A percentile compares a stretch with the other conserved stretches of the same genome.
Evolutionary conservation across 2,113 vertebrate species (phyloP).

Genomic region (Fulmarus glacialis): DNA sequence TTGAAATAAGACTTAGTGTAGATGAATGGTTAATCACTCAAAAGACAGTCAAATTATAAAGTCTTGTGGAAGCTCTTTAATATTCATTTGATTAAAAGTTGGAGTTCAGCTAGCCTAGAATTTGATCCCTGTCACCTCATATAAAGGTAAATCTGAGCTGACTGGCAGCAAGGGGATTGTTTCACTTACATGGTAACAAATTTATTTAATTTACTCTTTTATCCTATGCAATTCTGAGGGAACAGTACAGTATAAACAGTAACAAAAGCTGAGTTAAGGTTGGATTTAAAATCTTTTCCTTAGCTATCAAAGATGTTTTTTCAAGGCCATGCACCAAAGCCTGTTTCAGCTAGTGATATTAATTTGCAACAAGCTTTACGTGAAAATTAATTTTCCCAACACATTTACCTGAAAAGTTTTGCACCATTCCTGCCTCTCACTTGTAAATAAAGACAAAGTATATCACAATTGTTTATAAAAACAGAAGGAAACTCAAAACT

Average conservation of each 20-base stretch:
- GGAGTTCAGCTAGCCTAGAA: background rate
- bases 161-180: background rate
- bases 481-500: background rate
- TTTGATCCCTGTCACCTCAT: background rate
- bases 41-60: background rate
- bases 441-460: background rate
- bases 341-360: background rate
- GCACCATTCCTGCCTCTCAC: background rate
- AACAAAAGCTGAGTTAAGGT: background rate
- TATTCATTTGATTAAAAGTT: constrained; percentile 47
- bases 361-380: background rate
- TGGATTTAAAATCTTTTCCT: background rate
- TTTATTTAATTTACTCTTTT: background rate
- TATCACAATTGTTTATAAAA: background rate
- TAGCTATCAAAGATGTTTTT: background rate
- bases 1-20: constrained; percentile 23
- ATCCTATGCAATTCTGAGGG: background rate
- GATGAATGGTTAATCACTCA: constrained; percentile 17
- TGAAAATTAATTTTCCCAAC: background rate
- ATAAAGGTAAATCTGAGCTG: background rate
- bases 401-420: background rate
- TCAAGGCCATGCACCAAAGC: background rate
- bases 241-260: background rate
- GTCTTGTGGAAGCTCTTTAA: constrained; percentile 5
- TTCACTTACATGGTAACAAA: background rate